Conservation (phyloP, 2,113 vertebrate species). For the Zosterops hypoxanthus region DNA sequence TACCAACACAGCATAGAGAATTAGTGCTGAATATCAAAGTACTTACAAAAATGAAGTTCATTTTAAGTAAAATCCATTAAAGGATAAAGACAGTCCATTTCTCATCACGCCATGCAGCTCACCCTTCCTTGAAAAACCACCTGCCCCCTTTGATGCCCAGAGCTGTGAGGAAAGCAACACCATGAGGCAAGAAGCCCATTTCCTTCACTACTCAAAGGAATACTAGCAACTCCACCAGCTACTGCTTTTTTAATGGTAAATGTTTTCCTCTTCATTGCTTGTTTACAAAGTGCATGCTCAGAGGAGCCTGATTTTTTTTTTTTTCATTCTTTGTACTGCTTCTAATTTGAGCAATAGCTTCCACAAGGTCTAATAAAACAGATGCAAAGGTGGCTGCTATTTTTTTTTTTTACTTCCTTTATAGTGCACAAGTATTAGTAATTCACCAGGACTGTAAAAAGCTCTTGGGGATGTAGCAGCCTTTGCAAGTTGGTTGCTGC, state of each 20-base stretch:
- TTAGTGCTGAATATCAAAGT: neutral
- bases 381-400: neutral
- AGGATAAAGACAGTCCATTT: neutral
- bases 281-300: conserved; percentile 2
- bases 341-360: neutral
- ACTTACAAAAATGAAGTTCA: conserved; percentile 25
- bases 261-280: conserved; percentile 25
- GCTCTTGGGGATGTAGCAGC: neutral
- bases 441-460: conserved; percentile 2
- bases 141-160: neutral
- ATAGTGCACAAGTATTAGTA: neutral
- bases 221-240: neutral
- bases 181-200: neutral
- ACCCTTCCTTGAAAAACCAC: neutral
- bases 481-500: neutral
- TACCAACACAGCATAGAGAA: neutral
- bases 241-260: neutral
- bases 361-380: neutral
- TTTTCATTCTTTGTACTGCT: neutral
- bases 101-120: neutral
- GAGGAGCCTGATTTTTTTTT: neutral
- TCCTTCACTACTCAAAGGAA: neutral
- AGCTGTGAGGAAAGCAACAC: neutral
- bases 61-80: neutral
- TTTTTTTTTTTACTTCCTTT: neutral